Evolutionary conservation across 1,140 invertebrate species (phyloP).

Genomic region (Asobara japonica): DNA sequence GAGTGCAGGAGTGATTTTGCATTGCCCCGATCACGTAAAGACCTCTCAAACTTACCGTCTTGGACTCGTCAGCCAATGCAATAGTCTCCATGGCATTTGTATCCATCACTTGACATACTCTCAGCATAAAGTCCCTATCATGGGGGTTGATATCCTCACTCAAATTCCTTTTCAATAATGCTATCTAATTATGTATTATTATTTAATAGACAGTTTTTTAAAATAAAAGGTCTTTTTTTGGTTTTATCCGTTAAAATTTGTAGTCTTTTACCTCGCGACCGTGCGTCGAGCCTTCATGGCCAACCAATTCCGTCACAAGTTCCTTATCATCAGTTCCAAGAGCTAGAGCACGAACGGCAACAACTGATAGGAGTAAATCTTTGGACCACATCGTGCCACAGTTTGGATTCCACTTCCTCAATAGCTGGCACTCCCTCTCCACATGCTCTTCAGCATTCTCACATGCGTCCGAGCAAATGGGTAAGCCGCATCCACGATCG

Average conservation of each 20-base stretch:
- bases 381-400: slow-evolving; percentile 65
- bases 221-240: background rate
- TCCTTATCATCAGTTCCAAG: slow-evolving; percentile 67
- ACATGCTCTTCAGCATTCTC: slow-evolving; percentile 66
- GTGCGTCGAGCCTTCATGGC: slow-evolving; percentile 55
- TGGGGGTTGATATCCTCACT: slow-evolving; percentile 62
- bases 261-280: slow-evolving; percentile 41
- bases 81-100: slow-evolving; percentile 80
- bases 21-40: slow-evolving; percentile 78
- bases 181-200: slow-evolving; percentile 53
- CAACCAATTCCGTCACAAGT: slow-evolving; percentile 69
- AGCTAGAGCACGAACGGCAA: slow-evolving; percentile 71
- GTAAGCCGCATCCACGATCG: slow-evolving; percentile 69
- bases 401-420: slow-evolving; percentile 65
- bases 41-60: slow-evolving; percentile 70
- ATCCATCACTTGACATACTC: slow-evolving; percentile 73
- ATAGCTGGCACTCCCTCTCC: slow-evolving; percentile 69
- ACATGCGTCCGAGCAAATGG: slow-evolving; percentile 71
- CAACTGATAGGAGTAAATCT: slow-evolving; percentile 66
- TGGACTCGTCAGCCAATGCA: slow-evolving; percentile 54
- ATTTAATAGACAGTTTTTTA: background rate
- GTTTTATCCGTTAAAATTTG: background rate
- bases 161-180: slow-evolving; percentile 70
- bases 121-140: slow-evolving; percentile 72
- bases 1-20: slow-evolving; percentile 79